Evolutionary conservation across 2,888 invertebrate genomes (phyloP), one percentile per base, ranked within the genome.

Genomic region (Eupithecia abbreviata): DNA sequence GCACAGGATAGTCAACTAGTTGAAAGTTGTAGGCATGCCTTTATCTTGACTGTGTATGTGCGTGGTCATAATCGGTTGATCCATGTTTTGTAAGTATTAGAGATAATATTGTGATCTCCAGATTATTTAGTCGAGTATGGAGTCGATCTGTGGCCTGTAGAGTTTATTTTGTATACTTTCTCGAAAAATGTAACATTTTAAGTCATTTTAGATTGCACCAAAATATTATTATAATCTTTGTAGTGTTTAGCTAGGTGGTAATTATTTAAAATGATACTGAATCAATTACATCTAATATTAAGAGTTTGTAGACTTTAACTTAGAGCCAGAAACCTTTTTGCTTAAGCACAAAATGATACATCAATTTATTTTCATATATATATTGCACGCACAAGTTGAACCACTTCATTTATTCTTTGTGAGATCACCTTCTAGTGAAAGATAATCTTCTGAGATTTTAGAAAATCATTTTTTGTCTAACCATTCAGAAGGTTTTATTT

Each of bases 71-170:
- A 49, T 71, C 75, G 68, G 71, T 75, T 70, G 55, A 66, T 58
- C 58, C 41, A 73, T 74, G 77, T 77, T 77, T 79, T 83, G 81
- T 85, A 80, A 87, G 86, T 90, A 88, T 90, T 93, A 93, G 90
- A 82, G 87, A 89, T 93, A 94, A 90, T 88, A 88, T 90, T 83
- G 90, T 94, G 94, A 94, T 94, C 94, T 94, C 94, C 92, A 89
- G 86, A 62, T 88, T 88, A 85, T 88, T 75, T 89, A 90, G 90
- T 90, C 88, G 89, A 87, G 70, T 85, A 85, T 89, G 87, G 89
- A 90, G 87, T 88, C 86, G 90, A 90, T 90, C 90, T 90, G 88
- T 88, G 85, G 85, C 88, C 84, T 85, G 82, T 86, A 86, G 84
- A 81, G 83, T 78, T 79, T 78, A 68, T 69, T 69, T 69, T 49